Conservation (phyloP, 2,113 vertebrate species). For the Mustelus asterias region DNA sequence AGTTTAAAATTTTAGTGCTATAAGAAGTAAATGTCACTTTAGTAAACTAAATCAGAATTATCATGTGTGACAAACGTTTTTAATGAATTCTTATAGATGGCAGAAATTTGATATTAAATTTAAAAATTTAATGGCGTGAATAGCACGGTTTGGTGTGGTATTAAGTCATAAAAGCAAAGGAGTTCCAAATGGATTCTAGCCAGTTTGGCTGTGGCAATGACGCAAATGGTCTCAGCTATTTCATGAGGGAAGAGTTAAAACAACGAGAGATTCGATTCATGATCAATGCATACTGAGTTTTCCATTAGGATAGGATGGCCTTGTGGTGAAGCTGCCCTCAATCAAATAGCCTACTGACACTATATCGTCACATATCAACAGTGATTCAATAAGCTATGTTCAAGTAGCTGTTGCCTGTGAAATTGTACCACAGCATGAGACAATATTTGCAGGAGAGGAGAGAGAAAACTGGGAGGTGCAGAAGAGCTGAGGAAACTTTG, state of each 20-base stretch:
- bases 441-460: not conserved
- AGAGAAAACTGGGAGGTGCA: not conserved
- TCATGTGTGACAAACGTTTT: not conserved
- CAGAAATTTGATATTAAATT: not conserved
- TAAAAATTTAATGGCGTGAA: not conserved
- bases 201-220: not conserved
- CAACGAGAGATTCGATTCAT: not conserved
- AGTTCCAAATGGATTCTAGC: not conserved
- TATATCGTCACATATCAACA: not conserved
- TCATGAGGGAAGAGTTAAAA: not conserved
- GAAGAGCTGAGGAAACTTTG: not conserved
- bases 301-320: not conserved
- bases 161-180: not conserved
- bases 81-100: not conserved
- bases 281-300: not conserved
- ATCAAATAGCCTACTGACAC: not conserved
- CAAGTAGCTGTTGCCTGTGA: not conserved
- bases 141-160: not conserved
- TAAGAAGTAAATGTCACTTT: not conserved
- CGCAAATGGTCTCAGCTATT: not conserved
- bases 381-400: not conserved
- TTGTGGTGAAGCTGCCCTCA: not conserved
- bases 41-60: not conserved
- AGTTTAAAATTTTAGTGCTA: not conserved
- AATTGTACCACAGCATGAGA: not conserved